Percentiles rank a stretch among this genome's conserved stretches.
Conservation (phyloP, 2,888 invertebrate species). For the Diarsia mendica region DNA sequence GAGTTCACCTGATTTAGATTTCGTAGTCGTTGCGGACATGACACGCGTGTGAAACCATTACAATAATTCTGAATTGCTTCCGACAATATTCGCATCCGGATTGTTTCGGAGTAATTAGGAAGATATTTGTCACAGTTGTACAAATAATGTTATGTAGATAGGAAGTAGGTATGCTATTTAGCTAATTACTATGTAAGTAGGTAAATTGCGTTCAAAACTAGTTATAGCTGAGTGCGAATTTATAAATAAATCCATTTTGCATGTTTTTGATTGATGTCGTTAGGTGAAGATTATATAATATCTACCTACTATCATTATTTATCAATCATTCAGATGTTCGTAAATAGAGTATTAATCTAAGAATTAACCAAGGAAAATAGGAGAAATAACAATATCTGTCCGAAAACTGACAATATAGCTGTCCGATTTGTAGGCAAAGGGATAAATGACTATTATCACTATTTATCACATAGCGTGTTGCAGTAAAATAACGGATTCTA, state of each 20-base stretch:
- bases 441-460: background rate
- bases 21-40: conserved; percentile 36
- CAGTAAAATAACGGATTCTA: conserved; percentile 6
- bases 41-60: conserved; percentile 58
- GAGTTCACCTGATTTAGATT: conserved; percentile 53
- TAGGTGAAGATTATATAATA: conserved; percentile 3
- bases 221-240: conserved; percentile 1
- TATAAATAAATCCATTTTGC: background rate
- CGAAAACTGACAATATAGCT: background rate
- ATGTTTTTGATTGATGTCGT: background rate
- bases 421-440: background rate
- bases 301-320: background rate
- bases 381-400: background rate
- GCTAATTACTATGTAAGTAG: conserved; percentile 42
- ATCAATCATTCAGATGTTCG: background rate
- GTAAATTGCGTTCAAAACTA: conserved; percentile 24
- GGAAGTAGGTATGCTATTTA: conserved; percentile 31
- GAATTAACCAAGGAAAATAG: background rate
- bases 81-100: conserved; percentile 63
- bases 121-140: conserved; percentile 56
- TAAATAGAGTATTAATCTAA: background rate
- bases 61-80: conserved; percentile 51
- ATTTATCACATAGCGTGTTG: conserved; percentile 9
- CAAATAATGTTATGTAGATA: conserved; percentile 46
- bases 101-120: conserved; percentile 60